A percentile compares a stretch with the other conserved stretches of the same genome.
phyloP scores from a whole-genome alignment of 1,140 invertebrate genomes.

The Atta cephalotes region DNA sequence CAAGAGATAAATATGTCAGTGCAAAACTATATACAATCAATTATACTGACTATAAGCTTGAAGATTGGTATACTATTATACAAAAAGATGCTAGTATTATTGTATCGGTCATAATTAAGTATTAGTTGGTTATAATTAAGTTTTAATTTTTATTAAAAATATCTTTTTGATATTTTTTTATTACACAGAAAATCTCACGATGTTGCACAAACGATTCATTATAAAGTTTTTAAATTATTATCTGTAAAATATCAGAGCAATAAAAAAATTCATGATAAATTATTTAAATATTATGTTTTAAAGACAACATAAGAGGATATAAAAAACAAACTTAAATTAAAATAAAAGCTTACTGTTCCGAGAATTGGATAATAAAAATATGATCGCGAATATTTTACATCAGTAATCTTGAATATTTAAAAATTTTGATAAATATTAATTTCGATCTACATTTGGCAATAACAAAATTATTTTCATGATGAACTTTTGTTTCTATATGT shows the following conservation, averaged over 20 bases:
- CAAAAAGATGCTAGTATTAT: background rate
- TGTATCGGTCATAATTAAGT: background rate
- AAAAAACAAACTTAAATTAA: conserved; percentile 21
- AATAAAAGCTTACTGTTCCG: background rate
- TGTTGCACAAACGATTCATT: background rate
- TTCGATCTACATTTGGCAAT: background rate
- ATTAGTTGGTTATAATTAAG: background rate
- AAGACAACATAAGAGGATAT: background rate
- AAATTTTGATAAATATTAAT: background rate
- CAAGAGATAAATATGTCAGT: conserved; percentile 29
- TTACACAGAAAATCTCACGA: background rate
- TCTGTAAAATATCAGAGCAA: background rate
- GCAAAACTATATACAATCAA: conserved; percentile 67
- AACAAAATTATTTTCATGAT: conserved; percentile 2
- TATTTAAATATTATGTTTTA: background rate
- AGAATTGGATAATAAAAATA: background rate
- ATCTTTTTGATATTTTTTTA: background rate
- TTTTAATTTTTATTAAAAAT: background rate
- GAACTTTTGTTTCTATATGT: background rate
- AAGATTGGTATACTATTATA: conserved; percentile 50
- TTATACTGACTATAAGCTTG: conserved; percentile 59
- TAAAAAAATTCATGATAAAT: background rate
- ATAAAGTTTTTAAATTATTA: background rate
- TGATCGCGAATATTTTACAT: background rate
- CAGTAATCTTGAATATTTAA: conserved; percentile 5